Evolutionary conservation across 2,113 vertebrate species (phyloP).

Genomic region (Gasterosteus nipponicus): DNA sequence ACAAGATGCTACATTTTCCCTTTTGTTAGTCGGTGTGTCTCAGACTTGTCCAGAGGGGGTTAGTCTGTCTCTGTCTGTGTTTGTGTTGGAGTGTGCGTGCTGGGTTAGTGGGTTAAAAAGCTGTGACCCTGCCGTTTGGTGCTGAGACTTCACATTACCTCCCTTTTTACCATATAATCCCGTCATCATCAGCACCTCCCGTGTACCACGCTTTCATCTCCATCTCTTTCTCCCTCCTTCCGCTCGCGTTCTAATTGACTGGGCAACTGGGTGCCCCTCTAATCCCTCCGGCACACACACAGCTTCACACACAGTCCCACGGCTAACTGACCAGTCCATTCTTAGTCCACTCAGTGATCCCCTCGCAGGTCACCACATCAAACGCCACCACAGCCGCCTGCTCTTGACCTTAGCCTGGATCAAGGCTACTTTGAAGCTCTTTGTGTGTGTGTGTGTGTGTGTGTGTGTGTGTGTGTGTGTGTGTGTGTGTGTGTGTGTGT

Average conservation of each 20-base stretch:
- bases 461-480: neutral
- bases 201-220: slow-evolving; percentile 65
- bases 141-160: slow-evolving; percentile 37
- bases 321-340: slow-evolving; percentile 64
- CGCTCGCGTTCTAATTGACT: slow-evolving; percentile 56
- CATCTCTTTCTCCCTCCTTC: slow-evolving; percentile 32
- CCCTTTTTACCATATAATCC: slow-evolving; percentile 59
- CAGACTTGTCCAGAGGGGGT: slow-evolving; percentile 19
- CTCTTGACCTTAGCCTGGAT: slow-evolving; percentile 69
- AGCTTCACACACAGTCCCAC: slow-evolving; percentile 19
- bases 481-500: slow-evolving; percentile 11
- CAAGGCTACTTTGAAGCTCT: slow-evolving; percentile 74
- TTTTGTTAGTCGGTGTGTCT: slow-evolving; percentile 37
- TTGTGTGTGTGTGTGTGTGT: slow-evolving; percentile 9
- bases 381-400: slow-evolving; percentile 54
- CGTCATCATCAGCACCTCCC: slow-evolving; percentile 64
- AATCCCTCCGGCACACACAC: slow-evolving; percentile 40
- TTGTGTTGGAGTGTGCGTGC: neutral
- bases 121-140: slow-evolving; percentile 49
- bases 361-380: slow-evolving; percentile 69
- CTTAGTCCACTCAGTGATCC: slow-evolving; percentile 50
- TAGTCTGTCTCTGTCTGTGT: slow-evolving; percentile 2
- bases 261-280: slow-evolving; percentile 43
- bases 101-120: slow-evolving; percentile 42
- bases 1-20: neutral